phyloP scores from a whole-genome alignment of 37 sponge, comb jelly and placozoan genomes.

The Haliclona indistincta region DNA sequence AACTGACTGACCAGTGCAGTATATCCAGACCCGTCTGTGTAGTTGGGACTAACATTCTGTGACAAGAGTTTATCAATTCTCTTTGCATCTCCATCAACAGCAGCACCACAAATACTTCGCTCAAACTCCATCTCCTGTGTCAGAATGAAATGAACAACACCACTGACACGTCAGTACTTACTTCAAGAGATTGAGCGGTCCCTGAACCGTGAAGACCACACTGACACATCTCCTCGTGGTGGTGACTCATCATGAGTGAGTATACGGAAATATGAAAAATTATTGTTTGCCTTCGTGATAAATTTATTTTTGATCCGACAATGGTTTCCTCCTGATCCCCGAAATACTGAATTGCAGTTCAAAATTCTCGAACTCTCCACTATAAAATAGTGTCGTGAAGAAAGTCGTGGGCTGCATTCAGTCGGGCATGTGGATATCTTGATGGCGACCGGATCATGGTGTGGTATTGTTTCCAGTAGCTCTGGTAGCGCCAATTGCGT shows the following conservation, averaged over 20 bases:
- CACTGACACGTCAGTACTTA: background rate
- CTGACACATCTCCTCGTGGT: slow-evolving; percentile 8
- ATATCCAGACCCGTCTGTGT: slow-evolving; percentile 74
- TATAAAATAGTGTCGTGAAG: no score
- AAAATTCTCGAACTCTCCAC: no score
- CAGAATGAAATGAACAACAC: background rate
- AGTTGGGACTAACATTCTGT: slow-evolving; percentile 36
- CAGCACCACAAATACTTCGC: slow-evolving; percentile 88
- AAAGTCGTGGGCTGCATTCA: no score
- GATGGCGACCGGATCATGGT: no score
- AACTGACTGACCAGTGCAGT: slow-evolving; percentile 67
- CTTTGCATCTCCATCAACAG: slow-evolving; percentile 69
- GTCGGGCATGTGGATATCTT: no score
- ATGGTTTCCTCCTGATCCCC: no score
- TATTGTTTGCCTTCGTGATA: background rate
- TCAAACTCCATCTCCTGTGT: slow-evolving; percentile 79
- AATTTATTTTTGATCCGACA: no score
- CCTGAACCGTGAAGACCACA: slow-evolving; percentile 33
- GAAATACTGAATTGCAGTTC: no score
- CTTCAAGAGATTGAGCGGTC: slow-evolving; percentile 51
- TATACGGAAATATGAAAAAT: background rate
- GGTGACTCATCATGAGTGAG: background rate
- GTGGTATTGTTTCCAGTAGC: no score
- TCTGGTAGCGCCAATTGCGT: no score
- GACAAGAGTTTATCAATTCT: slow-evolving; percentile 38